Percentiles rank a stretch among this genome's conserved stretches.
Evolutionary conservation across 2,113 vertebrate species (phyloP).

Genomic region (Boulengeromyrus knoepffleri): DNA sequence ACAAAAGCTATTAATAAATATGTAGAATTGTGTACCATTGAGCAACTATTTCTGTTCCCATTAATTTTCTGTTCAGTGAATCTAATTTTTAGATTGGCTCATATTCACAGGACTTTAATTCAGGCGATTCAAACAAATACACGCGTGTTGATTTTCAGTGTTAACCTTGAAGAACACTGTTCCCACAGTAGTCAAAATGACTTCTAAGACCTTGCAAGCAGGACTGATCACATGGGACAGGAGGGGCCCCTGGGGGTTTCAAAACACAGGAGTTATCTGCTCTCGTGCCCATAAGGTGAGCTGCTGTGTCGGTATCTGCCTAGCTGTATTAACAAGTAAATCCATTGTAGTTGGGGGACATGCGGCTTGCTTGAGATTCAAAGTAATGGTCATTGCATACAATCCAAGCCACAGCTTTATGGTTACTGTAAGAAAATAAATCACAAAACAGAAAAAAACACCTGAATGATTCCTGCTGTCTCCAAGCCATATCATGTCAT

Average conservation of each 20-base stretch:
- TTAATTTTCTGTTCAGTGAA: not conserved
- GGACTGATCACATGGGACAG: not conserved
- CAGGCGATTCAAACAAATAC: not conserved
- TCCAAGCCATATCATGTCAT: not conserved
- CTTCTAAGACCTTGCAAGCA: not conserved
- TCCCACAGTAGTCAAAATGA: not conserved
- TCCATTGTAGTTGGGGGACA: not conserved
- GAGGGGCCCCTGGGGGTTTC: not conserved
- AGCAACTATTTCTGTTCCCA: not conserved
- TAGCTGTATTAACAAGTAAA: not conserved
- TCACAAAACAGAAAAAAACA: not conserved
- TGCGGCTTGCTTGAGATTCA: not conserved
- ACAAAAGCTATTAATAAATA: not conserved
- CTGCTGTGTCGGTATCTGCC: not conserved
- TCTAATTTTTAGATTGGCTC: not conserved
- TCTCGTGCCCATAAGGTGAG: not conserved
- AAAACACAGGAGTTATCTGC: not conserved
- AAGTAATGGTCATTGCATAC: not conserved
- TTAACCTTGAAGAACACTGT: not conserved
- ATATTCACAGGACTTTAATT: not conserved
- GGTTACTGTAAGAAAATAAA: not conserved
- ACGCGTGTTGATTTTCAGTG: not conserved
- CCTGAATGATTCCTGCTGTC: not conserved
- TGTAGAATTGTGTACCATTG: not conserved
- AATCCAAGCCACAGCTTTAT: not conserved